Base-by-base conservation (phyloP, 2,797 vertebrate species). In the Notoglanidium macrostoma region DNA sequence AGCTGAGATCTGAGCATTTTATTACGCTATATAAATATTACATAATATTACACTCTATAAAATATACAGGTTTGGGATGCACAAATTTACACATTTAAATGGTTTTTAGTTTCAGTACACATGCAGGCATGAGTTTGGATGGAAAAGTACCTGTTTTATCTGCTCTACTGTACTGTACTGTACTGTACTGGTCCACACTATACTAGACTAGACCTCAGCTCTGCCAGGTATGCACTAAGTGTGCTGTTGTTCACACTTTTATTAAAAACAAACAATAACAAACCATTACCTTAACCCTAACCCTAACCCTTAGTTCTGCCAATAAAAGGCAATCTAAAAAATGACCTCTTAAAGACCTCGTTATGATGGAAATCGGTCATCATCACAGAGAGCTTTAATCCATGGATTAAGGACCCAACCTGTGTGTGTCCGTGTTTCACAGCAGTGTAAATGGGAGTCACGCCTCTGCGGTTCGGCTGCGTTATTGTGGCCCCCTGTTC, bases 381-480 rank as follows among this genome's bases (percentile, higher is more conserved):
- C 10, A 44, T 19, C 9, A 59, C 2, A 12, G 32, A 59, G 2
- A 70, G 14, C 14, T 61, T 29, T n/a, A 70, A 32, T 55, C 65
- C 21, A 23, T 7, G 15, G 17, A 26, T 76, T n/a, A 32, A 9
- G 21, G 32, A 26, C 3, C 91, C 87, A 90, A 99, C 98, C 97
- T 98, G 98, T 92, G 97, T 96, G 93, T 99, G 97, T 32, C 98
- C 98, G 78, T 99, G 98, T 88, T 97, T 97, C 29, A 95, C 95
- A 0, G 98, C 97, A 35, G 97, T 97, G 55, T 98, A 96, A 21
- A 99, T 92, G 0, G 98, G 97, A 0, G 93, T 89, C 81, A 96
- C 93, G 2, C 98, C 98, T 85, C 97, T 96, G 89, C 96, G 94
- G 92, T 99, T 98, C 0, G 94, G 86, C 87, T 96, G 95, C 0